Evolutionary conservation across 1,140 invertebrate species (phyloP), one percentile per base, ranked within the genome.

Genomic region (Paraescarpia echinospica): DNA sequence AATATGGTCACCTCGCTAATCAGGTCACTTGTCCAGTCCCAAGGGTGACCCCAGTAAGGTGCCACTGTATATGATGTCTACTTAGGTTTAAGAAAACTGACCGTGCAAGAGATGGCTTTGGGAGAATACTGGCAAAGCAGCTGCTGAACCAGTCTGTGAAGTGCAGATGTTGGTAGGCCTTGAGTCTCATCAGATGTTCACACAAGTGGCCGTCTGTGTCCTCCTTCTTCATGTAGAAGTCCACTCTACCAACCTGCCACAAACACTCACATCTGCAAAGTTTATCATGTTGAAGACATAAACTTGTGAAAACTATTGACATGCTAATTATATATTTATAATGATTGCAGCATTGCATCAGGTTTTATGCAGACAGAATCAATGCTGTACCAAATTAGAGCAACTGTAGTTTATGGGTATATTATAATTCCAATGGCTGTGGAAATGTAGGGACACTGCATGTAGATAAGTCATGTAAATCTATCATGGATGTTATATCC

Each of bases 81-180:
- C 8, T 51, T 51, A 51, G 48, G n/a, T 92, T n/a, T 41, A 22
- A 59, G 92, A 34, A 92, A 34, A 93, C 27, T 94, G 96, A 98
- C 97, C 97, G 98, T 94, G 97, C 97, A 93, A 98, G 96, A 33
- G 98, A 97, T 89, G 97, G 97, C 94, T 98, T 97, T 94, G 97
- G 97, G 89, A 98, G 96, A 31, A 98, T 96, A 89, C 97, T 97
- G 93, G 98, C 97, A 96, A 98, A 98, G 95, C 97, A 98, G 90
- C 97, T 97, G 93, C 97, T 97, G 95, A 98, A 98, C 98, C 98
- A 98, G 95, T 96, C 59, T 77, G 59, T 77, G 59, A 77, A 77
- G 59, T 77, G 59, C 0, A 77, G 59, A 77, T 77, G 59, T 31
- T 77, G 59, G 22, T 77, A 77, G 9, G 59, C 59, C 27, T 77